Evolutionary conservation across 2,113 vertebrate species (phyloP), one percentile per base, ranked within the genome.

Genomic region (Cinclus cinclus): DNA sequence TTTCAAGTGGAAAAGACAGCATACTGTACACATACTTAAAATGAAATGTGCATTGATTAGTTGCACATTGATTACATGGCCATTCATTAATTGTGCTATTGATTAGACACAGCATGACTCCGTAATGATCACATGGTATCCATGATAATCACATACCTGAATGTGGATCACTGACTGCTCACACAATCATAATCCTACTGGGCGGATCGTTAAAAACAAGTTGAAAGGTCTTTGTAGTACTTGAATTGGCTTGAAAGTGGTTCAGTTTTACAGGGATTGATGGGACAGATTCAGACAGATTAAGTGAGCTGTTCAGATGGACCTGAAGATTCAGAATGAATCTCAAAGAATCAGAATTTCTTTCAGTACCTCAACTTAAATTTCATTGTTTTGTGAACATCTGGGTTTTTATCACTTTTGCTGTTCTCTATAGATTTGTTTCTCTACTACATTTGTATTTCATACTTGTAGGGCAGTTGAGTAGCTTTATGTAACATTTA

Each of bases 131-230:
- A 1, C 3, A 1, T 2, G 8, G 22, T 31, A 8, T 59, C 77
- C 0, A 0, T 0, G 1, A 4, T 87, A 70, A 33, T 46, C 33
- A 14, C 3, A 5, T 28, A 63, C 53, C 35, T 65, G 59, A n/a
- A 39, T 84, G 55, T 56, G 59, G 73, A n/a, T 76, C 77, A n/a
- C 28, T 49, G 33, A 2, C 63, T 80, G 35, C 42, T 71, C 0
- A 1, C 74, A 31, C 44, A 60, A 4, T 31, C 37, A 6, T 37
- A 53, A 9, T 35, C 58, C 46, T 31, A 11, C 15, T 37, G 25
- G 44, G 35, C 5, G 1, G n/a, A 49, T 91, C 24, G 10, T 53
- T 75, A 9, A 28, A 41, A 71, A 71, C 14, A 41, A 41, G 35
- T 49, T 30, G 46, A 41, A 83, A 83, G 24, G 58, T 47, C 55